Percentiles rank a stretch among this genome's conserved stretches.
Evolutionary conservation across 2,113 vertebrate species (phyloP).

Genomic region (Ctenomys sociabilis): DNA sequence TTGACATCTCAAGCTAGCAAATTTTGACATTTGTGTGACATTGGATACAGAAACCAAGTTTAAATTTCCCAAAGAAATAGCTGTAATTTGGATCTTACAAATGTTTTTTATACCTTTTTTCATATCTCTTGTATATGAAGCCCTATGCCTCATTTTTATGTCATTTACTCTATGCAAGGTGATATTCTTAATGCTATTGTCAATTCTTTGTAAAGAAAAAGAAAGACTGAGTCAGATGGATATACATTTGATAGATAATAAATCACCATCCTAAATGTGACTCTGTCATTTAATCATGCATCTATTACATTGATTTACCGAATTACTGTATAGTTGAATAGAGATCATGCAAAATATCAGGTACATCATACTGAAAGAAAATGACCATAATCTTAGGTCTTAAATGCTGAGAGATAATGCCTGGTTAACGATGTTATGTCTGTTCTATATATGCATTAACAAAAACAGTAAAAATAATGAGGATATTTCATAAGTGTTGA

Average conservation of each 20-base stretch:
- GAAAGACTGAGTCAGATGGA: neutral
- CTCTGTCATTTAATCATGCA: neutral
- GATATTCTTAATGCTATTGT: neutral
- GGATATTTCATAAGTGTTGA: neutral
- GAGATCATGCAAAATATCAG: neutral
- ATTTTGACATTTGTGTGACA: neutral
- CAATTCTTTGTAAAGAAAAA: neutral
- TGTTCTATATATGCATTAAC: neutral
- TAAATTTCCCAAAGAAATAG: neutral
- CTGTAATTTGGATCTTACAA: neutral
- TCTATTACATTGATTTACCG: conserved; percentile 3
- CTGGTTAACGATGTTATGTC: neutral
- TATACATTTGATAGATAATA: neutral
- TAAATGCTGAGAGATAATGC: neutral
- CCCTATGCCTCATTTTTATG: neutral
- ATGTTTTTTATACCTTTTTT: neutral
- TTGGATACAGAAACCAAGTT: neutral
- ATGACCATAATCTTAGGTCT: neutral
- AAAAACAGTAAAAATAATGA: neutral
- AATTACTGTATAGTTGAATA: neutral
- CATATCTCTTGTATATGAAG: neutral
- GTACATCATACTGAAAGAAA: neutral
- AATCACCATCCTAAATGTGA: neutral
- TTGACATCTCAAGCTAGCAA: neutral
- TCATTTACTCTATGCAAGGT: neutral